Base-by-base conservation (phyloP, 2,888 invertebrate genomes). In the Linyphia triangularis region DNA sequence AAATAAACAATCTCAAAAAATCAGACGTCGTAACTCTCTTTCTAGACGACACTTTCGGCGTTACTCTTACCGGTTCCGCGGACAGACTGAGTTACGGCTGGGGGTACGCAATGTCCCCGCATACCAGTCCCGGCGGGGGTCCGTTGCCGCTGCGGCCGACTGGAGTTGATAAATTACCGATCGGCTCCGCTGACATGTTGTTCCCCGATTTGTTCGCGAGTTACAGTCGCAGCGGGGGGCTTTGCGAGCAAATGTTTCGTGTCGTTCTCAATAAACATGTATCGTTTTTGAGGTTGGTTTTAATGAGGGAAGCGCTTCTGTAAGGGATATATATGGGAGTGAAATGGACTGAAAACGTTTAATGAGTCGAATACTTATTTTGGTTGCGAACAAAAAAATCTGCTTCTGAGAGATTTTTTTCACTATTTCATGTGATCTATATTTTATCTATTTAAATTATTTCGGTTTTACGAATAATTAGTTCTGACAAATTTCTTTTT, bases 81-180 rank as follows among this genome's bases (percentile, higher is more conserved):
- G 61, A 51, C 63, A 83, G 24, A 24, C 70, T 85, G 85, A 85
- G 85, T 85, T 85, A 85, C 85, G 78, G 79, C 30, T 22, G 22
- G 28, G 78, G 59, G 78, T 59, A 59, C 78, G 78, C 33, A 65
- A 22, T 33, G 81, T 83, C 65, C 65, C 73, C 61, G 79, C 85
- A 85, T 85, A 77, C 85, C 85, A 24, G 40, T 30, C 70, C 22
- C 85, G 79, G 77, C 85, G 57, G 85, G 85, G 69, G 85, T 72
- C 70, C 70, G 63, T 40, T 33, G 19, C 30, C 51, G 72, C 40
- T 33, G 63, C 85, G 40, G 79, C 37, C 33, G 67, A 16, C 37
- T 65, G 67, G 61, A 63, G 43, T 63, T 85, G 85, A 85, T 85
- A 79, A 85, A 85, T 85, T 84, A 77, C 67, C 67, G 75, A 77